Conservation (phyloP, 2,888 invertebrate genomes). For the Thelaira solivaga region DNA sequence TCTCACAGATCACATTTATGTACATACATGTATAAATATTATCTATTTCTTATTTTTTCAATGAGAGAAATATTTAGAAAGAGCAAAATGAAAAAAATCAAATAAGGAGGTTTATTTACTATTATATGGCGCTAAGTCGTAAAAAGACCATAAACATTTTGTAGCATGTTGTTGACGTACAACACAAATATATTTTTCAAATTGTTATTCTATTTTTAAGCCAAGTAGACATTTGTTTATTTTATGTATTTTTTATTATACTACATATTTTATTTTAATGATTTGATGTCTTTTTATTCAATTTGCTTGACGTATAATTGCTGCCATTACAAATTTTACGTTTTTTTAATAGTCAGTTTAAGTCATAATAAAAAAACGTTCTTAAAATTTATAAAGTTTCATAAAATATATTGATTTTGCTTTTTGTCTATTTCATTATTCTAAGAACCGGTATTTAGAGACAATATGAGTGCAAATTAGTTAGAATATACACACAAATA, state of each 20-base stretch:
- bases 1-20: slow-evolving; percentile 11
- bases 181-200: slow-evolving; percentile 68
- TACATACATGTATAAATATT: not conserved
- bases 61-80: not conserved
- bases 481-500: too few species aligned
- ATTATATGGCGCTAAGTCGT: slow-evolving; percentile 75
- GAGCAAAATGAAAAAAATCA: slow-evolving; percentile 30
- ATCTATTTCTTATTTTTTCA: not conserved
- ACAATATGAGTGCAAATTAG: too few species aligned
- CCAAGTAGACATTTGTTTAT: too few species aligned
- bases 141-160: slow-evolving; percentile 73
- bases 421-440: slow-evolving; percentile 4
- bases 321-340: slow-evolving; percentile 68
- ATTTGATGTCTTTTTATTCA: slow-evolving; percentile 65
- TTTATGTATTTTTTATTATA: slow-evolving; percentile 26
- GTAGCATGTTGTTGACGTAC: not conserved
- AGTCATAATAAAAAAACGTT: slow-evolving; percentile 65
- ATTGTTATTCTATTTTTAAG: slow-evolving; percentile 64
- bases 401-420: slow-evolving; percentile 65
- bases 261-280: slow-evolving; percentile 30
- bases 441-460: too few species aligned
- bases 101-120: slow-evolving; percentile 17
- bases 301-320: slow-evolving; percentile 71
- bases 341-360: slow-evolving; percentile 65
- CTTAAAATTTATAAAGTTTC: slow-evolving; percentile 71